Evolutionary conservation across 2,888 invertebrate species (phyloP).

Genomic region (Tanypteryx hageni): DNA sequence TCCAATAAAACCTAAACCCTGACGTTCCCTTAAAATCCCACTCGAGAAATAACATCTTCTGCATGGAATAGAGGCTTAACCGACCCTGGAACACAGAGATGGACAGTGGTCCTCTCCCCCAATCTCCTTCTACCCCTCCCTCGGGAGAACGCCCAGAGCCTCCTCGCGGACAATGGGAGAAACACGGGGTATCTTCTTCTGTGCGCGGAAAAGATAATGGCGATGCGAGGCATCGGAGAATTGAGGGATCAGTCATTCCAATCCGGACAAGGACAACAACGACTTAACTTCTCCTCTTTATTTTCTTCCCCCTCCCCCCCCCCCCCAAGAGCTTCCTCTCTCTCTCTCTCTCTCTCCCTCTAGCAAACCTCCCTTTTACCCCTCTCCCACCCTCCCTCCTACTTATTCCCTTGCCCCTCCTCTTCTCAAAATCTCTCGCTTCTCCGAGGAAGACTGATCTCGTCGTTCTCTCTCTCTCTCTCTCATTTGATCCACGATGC

Average conservation of each 20-base stretch:
- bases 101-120: constrained; percentile 31
- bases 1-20: constrained; percentile 32
- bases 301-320: constrained; percentile 32
- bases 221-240: not conserved
- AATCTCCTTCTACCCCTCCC: not conserved
- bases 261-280: constrained; percentile 57
- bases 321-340: not conserved
- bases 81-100: constrained; percentile 30
- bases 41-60: constrained; percentile 24
- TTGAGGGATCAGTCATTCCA: constrained; percentile 47
- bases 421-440: not conserved
- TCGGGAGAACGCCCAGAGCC: not conserved
- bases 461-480: not conserved
- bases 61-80: constrained; percentile 20
- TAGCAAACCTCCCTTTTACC: not conserved
- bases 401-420: not conserved
- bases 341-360: not conserved
- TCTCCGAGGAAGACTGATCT: too few species aligned
- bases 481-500: not conserved
- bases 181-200: constrained; percentile 6
- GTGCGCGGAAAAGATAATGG: constrained; percentile 7
- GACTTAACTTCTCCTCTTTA: constrained; percentile 39
- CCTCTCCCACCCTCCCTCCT: not conserved
- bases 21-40: constrained; percentile 15
- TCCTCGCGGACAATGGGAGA: constrained; percentile 26